Percentiles rank a stretch among this genome's conserved stretches.
These are phyloP conservation scores for Ovis canadensis DNA, from an alignment of 2,113 vertebrate genomes.

Conservation along the genomic window DNA sequence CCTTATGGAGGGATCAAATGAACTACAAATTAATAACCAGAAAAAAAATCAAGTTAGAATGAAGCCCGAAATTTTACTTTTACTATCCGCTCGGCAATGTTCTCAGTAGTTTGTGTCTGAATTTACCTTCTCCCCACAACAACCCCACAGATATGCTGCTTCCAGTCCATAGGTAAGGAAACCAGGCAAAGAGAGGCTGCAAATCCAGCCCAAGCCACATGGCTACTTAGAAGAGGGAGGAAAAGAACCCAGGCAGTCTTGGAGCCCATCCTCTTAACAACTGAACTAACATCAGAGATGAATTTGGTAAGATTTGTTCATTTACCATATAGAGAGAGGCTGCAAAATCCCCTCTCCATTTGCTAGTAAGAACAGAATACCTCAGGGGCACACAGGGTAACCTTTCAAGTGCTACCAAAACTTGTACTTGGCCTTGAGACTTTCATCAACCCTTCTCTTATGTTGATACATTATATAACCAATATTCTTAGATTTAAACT, in stretches of 20 bases:
- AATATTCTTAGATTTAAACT: conserved; percentile 23
- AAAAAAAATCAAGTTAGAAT: conserved; percentile 5
- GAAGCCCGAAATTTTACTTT: background rate
- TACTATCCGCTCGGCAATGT: background rate
- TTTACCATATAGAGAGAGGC: background rate
- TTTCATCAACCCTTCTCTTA: background rate
- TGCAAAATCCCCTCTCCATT: background rate
- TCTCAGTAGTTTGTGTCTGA: background rate
- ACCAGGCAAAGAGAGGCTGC: background rate
- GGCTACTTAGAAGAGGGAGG: background rate
- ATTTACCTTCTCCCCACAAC: background rate
- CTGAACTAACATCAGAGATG: background rate
- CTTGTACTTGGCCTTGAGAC: background rate
- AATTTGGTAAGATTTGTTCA: background rate
- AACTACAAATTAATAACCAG: background rate
- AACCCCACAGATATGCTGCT: background rate
- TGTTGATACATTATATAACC: background rate
- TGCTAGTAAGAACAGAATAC: background rate
- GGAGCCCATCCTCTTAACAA: background rate
- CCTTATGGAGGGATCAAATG: background rate
- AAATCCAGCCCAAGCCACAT: background rate
- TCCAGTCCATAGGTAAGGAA: background rate
- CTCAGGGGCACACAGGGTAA: background rate
- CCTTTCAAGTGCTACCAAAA: background rate
- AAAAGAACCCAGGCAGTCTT: background rate